Base-by-base conservation (phyloP, 2,888 invertebrate genomes). In the Oegoconia quadripuncta region DNA sequence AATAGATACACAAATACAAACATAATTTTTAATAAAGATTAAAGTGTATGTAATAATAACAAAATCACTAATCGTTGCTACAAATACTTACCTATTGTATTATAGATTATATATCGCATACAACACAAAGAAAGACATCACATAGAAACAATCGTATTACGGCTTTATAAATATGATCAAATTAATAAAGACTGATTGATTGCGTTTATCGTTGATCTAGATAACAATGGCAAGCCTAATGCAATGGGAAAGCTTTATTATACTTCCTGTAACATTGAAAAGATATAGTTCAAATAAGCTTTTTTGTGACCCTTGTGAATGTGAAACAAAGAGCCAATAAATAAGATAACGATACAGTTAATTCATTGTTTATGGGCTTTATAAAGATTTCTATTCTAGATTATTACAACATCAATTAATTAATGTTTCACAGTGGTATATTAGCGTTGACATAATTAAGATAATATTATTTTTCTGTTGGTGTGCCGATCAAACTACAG, bases 241-340 rank as follows among this genome's bases (percentile, higher is more conserved):
- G 53, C 58, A 55, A 46, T 57, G 59, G 47, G 55, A 64, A 66
- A 55, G 42, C 42, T 37, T 51, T 41, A 40, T 39, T 37, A 42
- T 53, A 44, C 43, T 47, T 26, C 35, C 30, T 37, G 26, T 46
- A 37, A 31, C 16, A 30, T 25, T 25, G 18, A 29, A 35, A 12
- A 37, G 34, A 38, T 37, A 29, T 42, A 39, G 42, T 38, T 41
- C 37, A 48, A 46, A 53, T 51, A 46, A 41, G 34, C 37, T 46
- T 64, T 64, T 65, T 71, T 71, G 49, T 60, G 46, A 43, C 44
- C 42, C 48, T 50, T 59, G 63, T 59, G 63, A 66, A 67, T 56
- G 53, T 50, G 55, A 71, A 67, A 67, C 65, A 66, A 61, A 62
- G 59, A 62, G 44, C 46, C 36, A 46, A 54, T 51, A 52, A 45